Conservation (phyloP, 2,797 vertebrate genomes). For the Hafferia zeledoni region DNA sequence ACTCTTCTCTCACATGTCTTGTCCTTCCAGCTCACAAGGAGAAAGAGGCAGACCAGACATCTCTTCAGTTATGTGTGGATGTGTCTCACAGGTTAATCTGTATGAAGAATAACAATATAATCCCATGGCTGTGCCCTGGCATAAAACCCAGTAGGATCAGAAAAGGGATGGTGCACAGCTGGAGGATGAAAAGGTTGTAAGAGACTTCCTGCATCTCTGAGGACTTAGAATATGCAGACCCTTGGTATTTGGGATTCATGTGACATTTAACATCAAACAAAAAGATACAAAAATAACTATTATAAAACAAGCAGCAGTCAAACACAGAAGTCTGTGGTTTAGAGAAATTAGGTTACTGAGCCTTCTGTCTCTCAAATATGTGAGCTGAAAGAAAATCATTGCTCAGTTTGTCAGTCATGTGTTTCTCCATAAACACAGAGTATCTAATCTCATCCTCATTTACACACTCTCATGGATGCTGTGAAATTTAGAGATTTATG, state of each 20-base stretch:
- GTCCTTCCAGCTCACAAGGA: background rate
- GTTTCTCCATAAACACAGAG: constrained; percentile 35
- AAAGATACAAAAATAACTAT: background rate
- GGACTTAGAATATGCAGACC: background rate
- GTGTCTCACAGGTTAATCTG: background rate
- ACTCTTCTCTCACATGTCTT: background rate
- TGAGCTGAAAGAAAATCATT: constrained; percentile 56
- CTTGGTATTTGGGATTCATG: background rate
- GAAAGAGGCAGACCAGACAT: background rate
- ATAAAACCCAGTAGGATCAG: background rate
- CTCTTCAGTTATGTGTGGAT: background rate
- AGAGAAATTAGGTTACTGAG: constrained; percentile 49
- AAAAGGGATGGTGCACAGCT: fast-evolving
- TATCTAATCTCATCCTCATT: constrained; percentile 7
- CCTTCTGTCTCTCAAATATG: constrained; percentile 45
- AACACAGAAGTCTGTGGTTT: constrained; percentile 34
- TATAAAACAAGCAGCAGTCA: constrained; percentile 19
- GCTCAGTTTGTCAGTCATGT: constrained; percentile 45
- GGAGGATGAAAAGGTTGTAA: background rate
- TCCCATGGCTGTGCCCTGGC: background rate
- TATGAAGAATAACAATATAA: background rate
- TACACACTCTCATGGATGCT: background rate
- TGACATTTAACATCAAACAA: background rate
- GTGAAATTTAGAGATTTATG: background rate
- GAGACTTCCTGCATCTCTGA: background rate